A percentile compares a stretch with the other conserved stretches of the same genome.
Evolutionary conservation across 1,140 invertebrate species (phyloP).

Genomic region (Caerostris darwini): DNA sequence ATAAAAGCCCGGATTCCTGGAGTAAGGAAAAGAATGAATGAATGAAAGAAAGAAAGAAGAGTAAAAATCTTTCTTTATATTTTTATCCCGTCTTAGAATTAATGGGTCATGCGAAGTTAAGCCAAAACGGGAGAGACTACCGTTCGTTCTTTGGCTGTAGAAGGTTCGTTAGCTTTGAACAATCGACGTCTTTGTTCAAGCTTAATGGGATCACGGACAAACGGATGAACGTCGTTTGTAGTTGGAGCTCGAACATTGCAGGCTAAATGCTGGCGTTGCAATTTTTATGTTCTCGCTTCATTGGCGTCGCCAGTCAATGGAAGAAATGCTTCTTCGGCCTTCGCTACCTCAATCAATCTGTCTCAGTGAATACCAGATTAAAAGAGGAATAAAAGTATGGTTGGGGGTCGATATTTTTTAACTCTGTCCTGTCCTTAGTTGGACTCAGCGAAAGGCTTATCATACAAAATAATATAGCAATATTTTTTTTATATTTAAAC

Average conservation of each 20-base stretch:
- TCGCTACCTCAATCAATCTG: not conserved
- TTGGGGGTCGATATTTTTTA: too few species aligned
- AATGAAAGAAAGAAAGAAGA: not conserved
- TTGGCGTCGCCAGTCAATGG: conserved; percentile 34
- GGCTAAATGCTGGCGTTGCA: conserved; percentile 55
- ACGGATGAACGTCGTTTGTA: conserved; percentile 62
- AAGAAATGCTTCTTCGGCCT: not conserved
- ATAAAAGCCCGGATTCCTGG: not conserved
- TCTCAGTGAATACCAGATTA: not conserved
- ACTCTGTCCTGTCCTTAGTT: too few species aligned
- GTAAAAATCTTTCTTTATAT: conserved; percentile 36
- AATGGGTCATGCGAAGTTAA: conserved; percentile 71
- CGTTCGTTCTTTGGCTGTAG: not conserved
- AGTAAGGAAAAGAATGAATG: not conserved
- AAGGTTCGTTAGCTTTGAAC: conserved; percentile 72
- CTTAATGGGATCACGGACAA: conserved; percentile 70
- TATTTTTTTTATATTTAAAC: too few species aligned
- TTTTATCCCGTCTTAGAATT: conserved; percentile 67
- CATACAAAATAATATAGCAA: too few species aligned
- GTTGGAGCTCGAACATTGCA: not conserved
- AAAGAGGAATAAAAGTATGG: too few species aligned
- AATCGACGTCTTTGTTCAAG: conserved; percentile 65
- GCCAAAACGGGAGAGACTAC: conserved; percentile 48
- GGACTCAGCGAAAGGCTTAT: too few species aligned
- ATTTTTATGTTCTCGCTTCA: conserved; percentile 58